These are phyloP conservation scores for Saccostrea cuccullata DNA, from an alignment of 1,140 invertebrate genomes.

Conservation along the genomic window DNA sequence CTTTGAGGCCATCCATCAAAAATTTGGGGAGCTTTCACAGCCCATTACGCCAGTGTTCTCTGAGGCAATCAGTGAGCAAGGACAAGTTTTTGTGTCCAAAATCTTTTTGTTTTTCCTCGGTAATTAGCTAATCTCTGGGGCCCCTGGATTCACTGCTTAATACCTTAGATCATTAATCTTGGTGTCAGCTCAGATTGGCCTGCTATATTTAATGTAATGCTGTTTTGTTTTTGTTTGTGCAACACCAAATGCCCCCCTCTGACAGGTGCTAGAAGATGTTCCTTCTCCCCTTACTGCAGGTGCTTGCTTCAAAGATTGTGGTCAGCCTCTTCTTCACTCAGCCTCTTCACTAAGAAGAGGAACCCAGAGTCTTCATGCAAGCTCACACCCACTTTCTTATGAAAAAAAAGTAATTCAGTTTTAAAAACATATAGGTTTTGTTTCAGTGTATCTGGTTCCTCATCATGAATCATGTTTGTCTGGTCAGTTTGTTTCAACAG, in stretches of 20 bases:
- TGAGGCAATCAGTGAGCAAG: slow-evolving; percentile 6
- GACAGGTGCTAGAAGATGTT: slow-evolving; percentile 17
- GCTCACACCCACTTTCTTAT: no score
- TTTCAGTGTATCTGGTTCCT: not conserved
- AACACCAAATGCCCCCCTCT: slow-evolving; percentile 14
- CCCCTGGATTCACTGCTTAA: slow-evolving; percentile 20
- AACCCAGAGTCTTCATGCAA: no score
- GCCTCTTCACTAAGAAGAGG: no score
- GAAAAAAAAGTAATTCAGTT: no score
- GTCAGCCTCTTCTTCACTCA: not conserved
- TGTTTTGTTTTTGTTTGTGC: slow-evolving; percentile 37
- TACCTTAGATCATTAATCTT: slow-evolving; percentile 34
- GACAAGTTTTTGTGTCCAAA: slow-evolving; percentile 37
- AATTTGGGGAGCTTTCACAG: slow-evolving; percentile 29
- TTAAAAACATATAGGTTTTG: not conserved
- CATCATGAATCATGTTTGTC: not conserved
- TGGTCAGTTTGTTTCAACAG: slow-evolving; percentile 33
- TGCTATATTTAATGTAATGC: slow-evolving; percentile 29
- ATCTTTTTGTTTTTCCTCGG: slow-evolving; percentile 33
- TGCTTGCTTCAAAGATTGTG: not conserved
- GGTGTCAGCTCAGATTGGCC: slow-evolving; percentile 26
- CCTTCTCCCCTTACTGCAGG: not conserved
- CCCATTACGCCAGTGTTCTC: slow-evolving; percentile 28
- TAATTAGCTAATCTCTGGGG: slow-evolving; percentile 30
- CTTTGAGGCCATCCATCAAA: not conserved